phyloP scores from a whole-genome alignment of 2,888 invertebrate species.

The Atethmia centrago region DNA sequence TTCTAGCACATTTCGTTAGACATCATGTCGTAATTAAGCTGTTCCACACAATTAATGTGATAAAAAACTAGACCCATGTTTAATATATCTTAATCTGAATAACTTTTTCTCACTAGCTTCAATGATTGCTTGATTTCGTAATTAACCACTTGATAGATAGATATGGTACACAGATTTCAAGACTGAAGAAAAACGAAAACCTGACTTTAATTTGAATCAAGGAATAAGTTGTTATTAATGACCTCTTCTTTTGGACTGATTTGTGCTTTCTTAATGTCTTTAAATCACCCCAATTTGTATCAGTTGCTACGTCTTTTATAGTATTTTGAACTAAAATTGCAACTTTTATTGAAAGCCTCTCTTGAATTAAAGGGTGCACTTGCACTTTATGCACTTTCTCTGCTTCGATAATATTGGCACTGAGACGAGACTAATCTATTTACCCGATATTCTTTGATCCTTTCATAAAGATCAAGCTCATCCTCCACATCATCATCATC shows the following conservation, averaged over 20 bases:
- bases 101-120: slow-evolving; percentile 9
- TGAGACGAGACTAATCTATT: not conserved
- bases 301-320: not conserved
- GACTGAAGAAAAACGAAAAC: not conserved
- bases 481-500: not conserved
- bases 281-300: not conserved
- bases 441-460: not conserved
- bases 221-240: not conserved
- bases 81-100: slow-evolving; percentile 11
- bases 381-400: not conserved
- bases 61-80: slow-evolving; percentile 27
- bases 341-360: not conserved
- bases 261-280: not conserved
- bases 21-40: not conserved
- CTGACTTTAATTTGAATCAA: not conserved
- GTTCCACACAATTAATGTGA: not conserved
- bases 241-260: not conserved
- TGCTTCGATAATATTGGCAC: not conserved
- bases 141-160: not conserved
- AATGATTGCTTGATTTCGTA: slow-evolving; percentile 9
- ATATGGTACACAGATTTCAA: not conserved
- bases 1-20: no score
- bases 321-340: not conserved
- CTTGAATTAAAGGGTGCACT: no score
- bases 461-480: not conserved